Base-by-base conservation (phyloP, 2,113 vertebrate genomes). In the Callaeas wilsoni region DNA sequence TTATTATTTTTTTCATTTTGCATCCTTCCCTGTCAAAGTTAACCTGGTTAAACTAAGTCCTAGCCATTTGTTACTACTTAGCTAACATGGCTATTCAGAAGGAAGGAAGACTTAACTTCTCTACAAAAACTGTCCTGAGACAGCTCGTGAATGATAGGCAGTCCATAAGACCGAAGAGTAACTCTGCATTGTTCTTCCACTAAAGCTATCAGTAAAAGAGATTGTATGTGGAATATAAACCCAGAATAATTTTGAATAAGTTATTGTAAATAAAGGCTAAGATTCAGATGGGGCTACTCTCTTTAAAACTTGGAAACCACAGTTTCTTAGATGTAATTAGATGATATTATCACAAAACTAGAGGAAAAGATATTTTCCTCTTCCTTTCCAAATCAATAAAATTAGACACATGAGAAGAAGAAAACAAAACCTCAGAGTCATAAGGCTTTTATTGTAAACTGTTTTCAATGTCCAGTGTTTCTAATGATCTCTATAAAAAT, bases 101-200 rank as follows among this genome's bases (percentile, higher is more conserved):
- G 4, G 26, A 77, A 83, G 23, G 9, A 44, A 17, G 7, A 18
- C 9, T 12, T 46, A 37, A 8, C 19, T 60, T 79, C 81, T 64
- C 37, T 64, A 41, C 10, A 18, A 35, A 42, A 57, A 10, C 16
- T 76, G 13, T 42, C 3, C 25, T 57, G 37, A 49, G 25, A 20
- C 5, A 80, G 17, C 9, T 53, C 0, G 0, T 67, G 39, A 55
- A 30, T 55, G 4, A 59, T 7, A 67, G 4, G 26, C 3, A 69
- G 7, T 14, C 14, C 9, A 8, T 52, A 60, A 59, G 6, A 75
- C 35, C 32, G 46, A 65, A 70, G 7, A 77, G 5, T 32, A 55
- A 59, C 6, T 70, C 32, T 68, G 6, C 7, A 26, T 42, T 85
- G 13, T 50, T 86, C 19, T 60, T 73, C 27, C 17, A 69, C 15